Evolutionary conservation across 2,113 vertebrate genomes (phyloP).

Genomic region (Sinocyclocheilus anshuiensis): DNA sequence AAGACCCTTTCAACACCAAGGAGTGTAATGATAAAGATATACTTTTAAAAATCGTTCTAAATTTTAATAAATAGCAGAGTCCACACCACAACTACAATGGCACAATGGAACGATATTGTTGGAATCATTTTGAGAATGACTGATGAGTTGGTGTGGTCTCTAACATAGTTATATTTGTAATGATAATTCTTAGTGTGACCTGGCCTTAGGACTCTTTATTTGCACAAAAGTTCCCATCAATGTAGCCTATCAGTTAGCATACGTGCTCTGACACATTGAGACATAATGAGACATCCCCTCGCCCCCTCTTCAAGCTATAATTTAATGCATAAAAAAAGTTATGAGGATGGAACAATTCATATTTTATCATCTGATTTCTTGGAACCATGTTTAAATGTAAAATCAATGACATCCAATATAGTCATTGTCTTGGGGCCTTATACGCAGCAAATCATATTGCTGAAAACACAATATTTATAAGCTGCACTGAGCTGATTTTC

Average conservation of each 20-base stretch:
- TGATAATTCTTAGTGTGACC: background rate
- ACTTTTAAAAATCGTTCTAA: too few relatives aligned
- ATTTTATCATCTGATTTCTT: slow-evolving; percentile 2
- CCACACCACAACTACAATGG: too few relatives aligned
- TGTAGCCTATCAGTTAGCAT: background rate
- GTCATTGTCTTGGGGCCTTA: slow-evolving; percentile 19
- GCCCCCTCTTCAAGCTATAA: background rate
- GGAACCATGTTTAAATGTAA: slow-evolving; percentile 20
- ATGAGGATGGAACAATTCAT: slow-evolving; percentile 8
- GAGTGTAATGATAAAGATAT: too few relatives aligned
- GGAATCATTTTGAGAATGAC: too few relatives aligned
- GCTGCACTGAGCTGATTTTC: slow-evolving; percentile 33
- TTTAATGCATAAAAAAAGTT: background rate
- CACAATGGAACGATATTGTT: too few relatives aligned
- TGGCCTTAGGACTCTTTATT: background rate
- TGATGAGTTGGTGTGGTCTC: too few relatives aligned
- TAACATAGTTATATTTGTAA: too few relatives aligned
- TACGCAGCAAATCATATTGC: background rate
- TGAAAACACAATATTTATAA: slow-evolving; percentile 22
- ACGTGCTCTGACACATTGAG: background rate
- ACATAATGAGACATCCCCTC: background rate
- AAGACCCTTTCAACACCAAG: too few relatives aligned
- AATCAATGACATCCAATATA: slow-evolving; percentile 22
- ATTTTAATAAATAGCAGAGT: too few relatives aligned
- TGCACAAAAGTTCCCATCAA: background rate